Base-by-base conservation (phyloP, 2,797 vertebrate genomes). In the Enteromius trimaculatus region DNA sequence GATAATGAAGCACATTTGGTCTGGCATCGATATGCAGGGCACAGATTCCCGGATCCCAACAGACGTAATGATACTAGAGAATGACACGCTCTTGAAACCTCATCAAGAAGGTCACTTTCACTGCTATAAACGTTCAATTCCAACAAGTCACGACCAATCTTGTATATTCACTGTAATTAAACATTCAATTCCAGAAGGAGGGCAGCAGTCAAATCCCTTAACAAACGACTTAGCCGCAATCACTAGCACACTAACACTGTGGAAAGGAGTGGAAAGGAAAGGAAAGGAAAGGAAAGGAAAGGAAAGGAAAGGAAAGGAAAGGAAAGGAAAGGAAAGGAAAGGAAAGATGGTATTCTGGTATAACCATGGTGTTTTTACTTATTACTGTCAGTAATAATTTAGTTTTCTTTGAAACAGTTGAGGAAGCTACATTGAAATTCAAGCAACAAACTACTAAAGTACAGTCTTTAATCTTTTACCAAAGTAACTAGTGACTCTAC, bases 81-180 rank as follows among this genome's bases (percentile, higher is more conserved):
- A 70, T 64, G 79, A 81, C 64, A 60, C 8, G 37, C 66, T 58
- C 62, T 83, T 80, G 37, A 77, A 84, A 74, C 77, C 72, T 31
- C 72, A 78, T 80, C 81, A 75, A 71, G 70, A 64, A 84, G 75
- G 81, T 44, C 77, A 65, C 62, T 82, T 86, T 86, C 69, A 77
- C 29, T 44, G 58, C 58, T 74, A 76, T 74, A 83, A 84, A 87
- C 78, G 83, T 84, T 87, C 85, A 74, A 87, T 85, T 55, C 49
- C 9, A 39, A 71, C 55, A 71, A 80, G 71, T 88, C 84, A 62
- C 75, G 44, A 84, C 65, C 84, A 84, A 84, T 83, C 83, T 84
- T 70, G 75, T 79, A 84, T 76, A 85, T 82, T 79, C 49, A 58
- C 65, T 58, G 69, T 84, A 88, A 88, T 88, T 87, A 89, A 82